Evolutionary conservation across 1,140 invertebrate genomes (phyloP), one percentile per base, ranked within the genome.

Genomic region (Philopotamus ludificatus): DNA sequence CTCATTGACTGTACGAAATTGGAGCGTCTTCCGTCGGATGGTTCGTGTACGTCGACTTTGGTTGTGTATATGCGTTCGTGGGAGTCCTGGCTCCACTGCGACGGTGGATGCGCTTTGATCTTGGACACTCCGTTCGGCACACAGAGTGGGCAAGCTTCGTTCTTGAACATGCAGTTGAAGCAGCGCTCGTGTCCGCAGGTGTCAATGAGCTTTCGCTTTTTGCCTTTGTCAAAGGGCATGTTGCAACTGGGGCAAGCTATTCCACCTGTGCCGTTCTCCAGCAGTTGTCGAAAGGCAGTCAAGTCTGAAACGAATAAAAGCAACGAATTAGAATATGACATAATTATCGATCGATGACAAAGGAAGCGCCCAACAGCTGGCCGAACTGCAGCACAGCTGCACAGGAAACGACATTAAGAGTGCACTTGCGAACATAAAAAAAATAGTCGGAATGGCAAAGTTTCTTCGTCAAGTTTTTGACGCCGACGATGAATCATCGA

Each of bases 151-250:
- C 94, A 96, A 22, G 87, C 83, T 77, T 95, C 93, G 79, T 89
- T 93, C 71, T 87, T 88, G 81, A 95, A 94, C 84, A 95, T 89
- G 79, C 94, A 97, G 66, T 91, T 89, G 82, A 95, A 96, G 80
- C 94, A 96, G 45, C 93, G 83, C 75, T 95, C 93, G 83, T 96
- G 94, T 66, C 94, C 93, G 79, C 94, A 97, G 55, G 91, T 89
- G 80, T 96, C 94, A 75, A 95, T 94, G 71, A 97, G 82, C 74
- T 92, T 90, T 76, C 94, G 85, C 80, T 95, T 94, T 80, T 95
- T 95, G 77, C 93, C 93, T 79, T 94, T 93, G 80, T 96, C 93
- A 82, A 95, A 96, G 67, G 93, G 93, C 86, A 94, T 93, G 76
- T 90, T 87, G 81, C 90, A 92, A 75, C 89, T 89, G 58, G 90